These are phyloP conservation scores for Branchellion lobata DNA, from an alignment of 2,888 invertebrate species.

Conservation along the genomic window DNA sequence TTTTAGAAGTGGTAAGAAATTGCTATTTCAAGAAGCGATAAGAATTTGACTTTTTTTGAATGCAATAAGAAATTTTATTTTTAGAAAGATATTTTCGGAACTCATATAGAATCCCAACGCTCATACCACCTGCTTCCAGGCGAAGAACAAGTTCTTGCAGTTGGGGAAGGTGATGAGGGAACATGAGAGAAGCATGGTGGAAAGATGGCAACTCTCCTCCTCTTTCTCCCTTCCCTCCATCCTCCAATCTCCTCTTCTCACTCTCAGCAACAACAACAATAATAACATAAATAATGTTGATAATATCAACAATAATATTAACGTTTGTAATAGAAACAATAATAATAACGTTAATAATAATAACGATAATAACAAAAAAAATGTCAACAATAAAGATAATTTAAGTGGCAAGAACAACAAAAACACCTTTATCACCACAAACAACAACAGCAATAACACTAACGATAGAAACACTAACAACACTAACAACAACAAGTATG, in stretches of 20 bases:
- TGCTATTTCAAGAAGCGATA: background rate
- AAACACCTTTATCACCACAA: too few relatives aligned
- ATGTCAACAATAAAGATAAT: background rate
- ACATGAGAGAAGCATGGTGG: constrained; percentile 74
- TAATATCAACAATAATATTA: background rate
- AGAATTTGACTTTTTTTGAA: background rate
- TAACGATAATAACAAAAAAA: background rate
- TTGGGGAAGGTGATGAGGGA: constrained; percentile 75
- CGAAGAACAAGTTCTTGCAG: constrained; percentile 76
- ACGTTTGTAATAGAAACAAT: background rate
- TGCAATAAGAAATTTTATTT: background rate
- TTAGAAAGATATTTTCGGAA: background rate
- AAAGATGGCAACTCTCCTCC: constrained; percentile 72
- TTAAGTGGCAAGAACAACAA: too few relatives aligned
- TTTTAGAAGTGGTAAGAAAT: background rate
- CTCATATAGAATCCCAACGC: background rate
- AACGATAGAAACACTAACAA: constrained; percentile 2
- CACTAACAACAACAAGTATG: constrained; percentile 52
- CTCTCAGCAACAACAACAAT: background rate
- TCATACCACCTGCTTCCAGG: constrained; percentile 62
- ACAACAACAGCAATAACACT: background rate
- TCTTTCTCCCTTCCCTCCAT: constrained; percentile 68
- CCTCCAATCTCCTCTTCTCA: constrained; percentile 59
- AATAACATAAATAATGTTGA: background rate
- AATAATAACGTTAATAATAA: background rate